These are phyloP conservation scores for Anadara kagoshimensis DNA, from an alignment of 1,140 invertebrate species.

Conservation along the genomic window DNA sequence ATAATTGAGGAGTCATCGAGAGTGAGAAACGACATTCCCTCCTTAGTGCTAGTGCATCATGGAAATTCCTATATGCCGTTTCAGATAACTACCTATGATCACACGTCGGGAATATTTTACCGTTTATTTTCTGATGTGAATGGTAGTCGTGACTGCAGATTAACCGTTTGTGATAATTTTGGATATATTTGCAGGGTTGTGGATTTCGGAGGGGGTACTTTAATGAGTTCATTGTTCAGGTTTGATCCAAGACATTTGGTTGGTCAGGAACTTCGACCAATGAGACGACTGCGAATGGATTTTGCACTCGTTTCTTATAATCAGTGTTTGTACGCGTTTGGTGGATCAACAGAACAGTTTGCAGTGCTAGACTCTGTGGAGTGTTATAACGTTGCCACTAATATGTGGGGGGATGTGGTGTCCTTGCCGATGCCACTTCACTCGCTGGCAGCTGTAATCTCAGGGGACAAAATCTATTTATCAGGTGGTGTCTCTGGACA, in stretches of 20 bases:
- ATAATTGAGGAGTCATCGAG: constrained; percentile 57
- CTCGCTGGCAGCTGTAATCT: constrained; percentile 62
- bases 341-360: constrained; percentile 94
- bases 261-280: constrained; percentile 67
- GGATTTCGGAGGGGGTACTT: constrained; percentile 70
- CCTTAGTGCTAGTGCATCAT: constrained; percentile 64
- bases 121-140: constrained; percentile 67
- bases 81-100: constrained; percentile 69
- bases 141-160: constrained; percentile 67
- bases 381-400: constrained; percentile 85
- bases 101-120: constrained; percentile 60
- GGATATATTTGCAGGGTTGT: constrained; percentile 70
- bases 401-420: constrained; percentile 85
- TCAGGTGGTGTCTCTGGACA: constrained; percentile 66
- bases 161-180: constrained; percentile 68
- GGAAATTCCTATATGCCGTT: constrained; percentile 69
- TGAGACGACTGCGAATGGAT: constrained; percentile 66
- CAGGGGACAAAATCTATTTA: constrained; percentile 65
- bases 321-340: constrained; percentile 90
- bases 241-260: constrained; percentile 71
- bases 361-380: constrained; percentile 89
- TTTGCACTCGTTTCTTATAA: constrained; percentile 79
- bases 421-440: constrained; percentile 79
- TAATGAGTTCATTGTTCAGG: constrained; percentile 68
- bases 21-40: constrained; percentile 56